Percentiles rank a stretch among this genome's conserved stretches.
phyloP scores from a whole-genome alignment of 92 coral and sea anemone species.

The Desmophyllum pertusum region DNA sequence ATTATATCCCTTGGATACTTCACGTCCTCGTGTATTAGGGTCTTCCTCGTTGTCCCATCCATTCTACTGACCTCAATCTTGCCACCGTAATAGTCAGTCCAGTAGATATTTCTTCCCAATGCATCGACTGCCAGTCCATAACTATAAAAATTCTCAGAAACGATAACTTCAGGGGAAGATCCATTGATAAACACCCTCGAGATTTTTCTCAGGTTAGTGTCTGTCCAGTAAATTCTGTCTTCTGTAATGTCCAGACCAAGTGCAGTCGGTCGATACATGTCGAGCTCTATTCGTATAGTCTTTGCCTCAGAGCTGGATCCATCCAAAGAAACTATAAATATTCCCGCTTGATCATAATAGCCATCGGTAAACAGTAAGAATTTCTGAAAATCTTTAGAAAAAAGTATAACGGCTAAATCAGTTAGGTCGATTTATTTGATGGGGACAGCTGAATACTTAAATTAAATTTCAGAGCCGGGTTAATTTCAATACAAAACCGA shows the following conservation, averaged over 20 bases:
- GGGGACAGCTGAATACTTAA: too few relatives aligned
- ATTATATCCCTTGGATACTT: slow-evolving; percentile 44
- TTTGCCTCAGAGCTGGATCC: background rate
- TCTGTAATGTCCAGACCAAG: slow-evolving; percentile 11
- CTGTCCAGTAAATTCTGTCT: slow-evolving; percentile 37
- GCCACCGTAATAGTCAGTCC: slow-evolving; percentile 29
- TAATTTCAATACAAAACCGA: too few relatives aligned
- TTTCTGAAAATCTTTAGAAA: background rate
- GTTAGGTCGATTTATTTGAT: background rate
- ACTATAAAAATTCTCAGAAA: background rate
- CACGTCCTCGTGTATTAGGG: slow-evolving; percentile 14
- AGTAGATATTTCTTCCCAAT: too few relatives aligned
- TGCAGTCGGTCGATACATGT: background rate
- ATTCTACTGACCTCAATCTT: slow-evolving; percentile 40
- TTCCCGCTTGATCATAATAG: background rate
- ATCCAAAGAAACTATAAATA: background rate
- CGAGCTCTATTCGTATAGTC: slow-evolving; percentile 22
- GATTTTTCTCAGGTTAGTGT: slow-evolving; percentile 5
- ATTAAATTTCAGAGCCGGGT: too few relatives aligned
- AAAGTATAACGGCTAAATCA: too few relatives aligned
- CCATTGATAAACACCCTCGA: slow-evolving; percentile 38
- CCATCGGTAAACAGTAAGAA: background rate
- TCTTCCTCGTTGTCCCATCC: slow-evolving; percentile 39
- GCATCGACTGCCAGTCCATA: too few relatives aligned
- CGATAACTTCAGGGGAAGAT: slow-evolving; percentile 32